Evolutionary conservation across 2,888 invertebrate genomes (phyloP).

Genomic region (Stramonita haemastoma): DNA sequence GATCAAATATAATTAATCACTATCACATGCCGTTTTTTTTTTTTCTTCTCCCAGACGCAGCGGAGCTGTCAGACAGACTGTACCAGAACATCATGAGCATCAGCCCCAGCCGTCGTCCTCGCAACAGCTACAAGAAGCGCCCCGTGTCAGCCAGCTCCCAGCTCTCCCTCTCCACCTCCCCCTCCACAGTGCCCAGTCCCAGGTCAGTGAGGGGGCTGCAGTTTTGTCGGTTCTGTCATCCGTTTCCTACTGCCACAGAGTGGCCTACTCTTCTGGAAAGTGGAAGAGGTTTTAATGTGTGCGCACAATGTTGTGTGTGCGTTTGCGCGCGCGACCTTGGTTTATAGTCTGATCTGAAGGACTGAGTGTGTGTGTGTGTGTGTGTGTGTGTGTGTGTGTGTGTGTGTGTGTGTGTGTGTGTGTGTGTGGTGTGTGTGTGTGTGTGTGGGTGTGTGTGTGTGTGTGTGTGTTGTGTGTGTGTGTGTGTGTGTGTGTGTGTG

Average conservation of each 20-base stretch:
- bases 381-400: constrained; percentile 17
- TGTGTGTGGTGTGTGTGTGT: background rate
- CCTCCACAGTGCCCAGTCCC: background rate
- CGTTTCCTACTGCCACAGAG: background rate
- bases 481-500: background rate
- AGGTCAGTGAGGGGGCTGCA: background rate
- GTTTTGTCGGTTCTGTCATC: background rate
- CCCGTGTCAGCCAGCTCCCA: background rate
- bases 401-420: constrained; percentile 11
- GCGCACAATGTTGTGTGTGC: too few relatives aligned
- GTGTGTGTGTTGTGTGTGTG: background rate
- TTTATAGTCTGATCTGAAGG: too few relatives aligned
- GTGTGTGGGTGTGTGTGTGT: background rate
- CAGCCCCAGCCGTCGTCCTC: background rate
- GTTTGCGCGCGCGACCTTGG: background rate
- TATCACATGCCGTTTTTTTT: too few relatives aligned
- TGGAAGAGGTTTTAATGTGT: background rate
- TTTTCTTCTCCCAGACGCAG: background rate
- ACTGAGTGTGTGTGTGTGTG: background rate
- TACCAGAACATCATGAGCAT: constrained; percentile 21
- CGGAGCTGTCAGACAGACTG: background rate
- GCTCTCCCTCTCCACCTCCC: background rate
- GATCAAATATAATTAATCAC: too few relatives aligned
- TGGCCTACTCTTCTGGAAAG: background rate
- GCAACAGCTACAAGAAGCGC: background rate